Conservation (phyloP, 2,113 vertebrate species). For the Corythornis madagascariensis region DNA sequence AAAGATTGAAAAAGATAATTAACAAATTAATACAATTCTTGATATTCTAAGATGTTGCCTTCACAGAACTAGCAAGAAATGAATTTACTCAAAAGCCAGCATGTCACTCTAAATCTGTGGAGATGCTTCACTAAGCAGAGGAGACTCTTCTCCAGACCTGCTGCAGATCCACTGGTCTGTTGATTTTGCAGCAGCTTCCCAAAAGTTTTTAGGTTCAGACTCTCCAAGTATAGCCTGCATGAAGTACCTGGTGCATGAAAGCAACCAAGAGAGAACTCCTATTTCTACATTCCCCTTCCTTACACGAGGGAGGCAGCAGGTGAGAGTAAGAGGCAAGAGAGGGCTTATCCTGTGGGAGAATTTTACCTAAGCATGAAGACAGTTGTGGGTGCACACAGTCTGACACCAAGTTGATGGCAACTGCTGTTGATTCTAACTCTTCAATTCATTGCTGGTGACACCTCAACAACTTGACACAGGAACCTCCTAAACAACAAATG, state of each 20-base stretch:
- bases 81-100: not conserved
- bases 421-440: not conserved
- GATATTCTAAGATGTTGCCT: not conserved
- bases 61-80: not conserved
- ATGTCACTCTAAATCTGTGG: not conserved
- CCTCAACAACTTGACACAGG: not conserved
- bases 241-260: not conserved
- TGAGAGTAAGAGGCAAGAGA: not conserved
- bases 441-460: not conserved
- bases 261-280: not conserved
- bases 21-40: not conserved
- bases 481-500: not conserved
- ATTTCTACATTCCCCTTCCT: not conserved
- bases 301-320: not conserved
- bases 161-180: not conserved
- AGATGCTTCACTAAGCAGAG: not conserved
- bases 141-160: not conserved
- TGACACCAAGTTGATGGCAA: not conserved
- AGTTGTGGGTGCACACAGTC: not conserved
- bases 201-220: not conserved
- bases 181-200: not conserved
- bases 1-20: not conserved
- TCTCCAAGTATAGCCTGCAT: not conserved
- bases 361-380: not conserved
- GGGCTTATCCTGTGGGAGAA: not conserved